phyloP scores from a whole-genome alignment of 2,113 vertebrate species.

The Microtus richardsoni region DNA sequence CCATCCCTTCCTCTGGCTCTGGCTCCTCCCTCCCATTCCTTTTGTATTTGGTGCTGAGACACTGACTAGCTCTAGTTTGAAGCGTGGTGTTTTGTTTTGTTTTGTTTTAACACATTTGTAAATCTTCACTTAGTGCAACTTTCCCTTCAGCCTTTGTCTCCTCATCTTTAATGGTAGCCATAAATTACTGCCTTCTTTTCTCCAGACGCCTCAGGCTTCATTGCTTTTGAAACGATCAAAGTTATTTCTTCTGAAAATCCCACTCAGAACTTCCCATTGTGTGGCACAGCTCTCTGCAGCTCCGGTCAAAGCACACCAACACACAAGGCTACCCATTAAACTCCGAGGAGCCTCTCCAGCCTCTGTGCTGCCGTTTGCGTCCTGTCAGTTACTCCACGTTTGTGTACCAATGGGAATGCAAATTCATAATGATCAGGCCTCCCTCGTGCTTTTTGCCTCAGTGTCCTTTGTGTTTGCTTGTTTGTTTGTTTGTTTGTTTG shows the following conservation, averaged over 20 bases:
- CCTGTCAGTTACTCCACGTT: not conserved
- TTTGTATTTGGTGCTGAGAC: constrained; percentile 82
- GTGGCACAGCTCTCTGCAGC: constrained; percentile 67
- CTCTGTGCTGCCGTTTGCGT: not conserved
- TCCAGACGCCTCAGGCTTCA: constrained; percentile 85
- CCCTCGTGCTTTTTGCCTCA: not conserved
- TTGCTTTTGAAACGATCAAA: constrained; percentile 89
- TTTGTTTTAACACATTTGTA: constrained; percentile 83
- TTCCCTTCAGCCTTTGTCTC: constrained; percentile 77
- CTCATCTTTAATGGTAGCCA: constrained; percentile 86
- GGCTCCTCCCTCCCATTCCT: constrained; percentile 34
- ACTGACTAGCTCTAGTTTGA: constrained; percentile 78
- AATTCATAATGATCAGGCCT: constrained; percentile 55
- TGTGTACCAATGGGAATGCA: constrained; percentile 42
- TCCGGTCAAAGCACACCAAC: constrained; percentile 81
- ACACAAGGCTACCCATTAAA: constrained; percentile 82
- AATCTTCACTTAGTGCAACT: constrained; percentile 85
- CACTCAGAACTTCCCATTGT: constrained; percentile 84
- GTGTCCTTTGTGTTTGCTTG: not conserved
- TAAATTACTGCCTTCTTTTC: constrained; percentile 87
- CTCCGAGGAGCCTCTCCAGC: constrained; percentile 59
- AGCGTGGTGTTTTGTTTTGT: constrained; percentile 54
- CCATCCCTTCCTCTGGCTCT: constrained; percentile 61
- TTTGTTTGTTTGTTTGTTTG: not conserved
- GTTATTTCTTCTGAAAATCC: constrained; percentile 86